These are phyloP conservation scores for Flexamia atlantica DNA, from an alignment of 2,888 invertebrate species.

Conservation along the genomic window DNA sequence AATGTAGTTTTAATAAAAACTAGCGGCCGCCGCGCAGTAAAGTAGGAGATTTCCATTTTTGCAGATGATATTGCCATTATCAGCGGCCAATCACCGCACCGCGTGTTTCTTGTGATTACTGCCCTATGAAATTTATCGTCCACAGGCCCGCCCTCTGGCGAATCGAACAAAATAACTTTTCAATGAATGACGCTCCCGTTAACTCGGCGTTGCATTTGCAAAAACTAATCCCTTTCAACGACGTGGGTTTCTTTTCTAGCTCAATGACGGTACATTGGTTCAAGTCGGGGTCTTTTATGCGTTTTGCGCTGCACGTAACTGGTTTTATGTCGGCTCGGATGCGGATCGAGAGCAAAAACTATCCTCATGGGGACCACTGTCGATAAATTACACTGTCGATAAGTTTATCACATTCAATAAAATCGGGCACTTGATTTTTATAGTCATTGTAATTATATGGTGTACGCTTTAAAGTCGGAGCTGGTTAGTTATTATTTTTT, in stretches of 20 bases:
- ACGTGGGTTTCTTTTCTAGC: slow-evolving; percentile 12
- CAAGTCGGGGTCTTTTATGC: too few relatives aligned
- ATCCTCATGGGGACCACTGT: too few relatives aligned
- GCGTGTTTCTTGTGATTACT: slow-evolving; percentile 32
- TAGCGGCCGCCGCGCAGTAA: slow-evolving; percentile 29
- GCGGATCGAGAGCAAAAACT: too few relatives aligned
- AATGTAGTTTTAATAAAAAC: slow-evolving; percentile 58
- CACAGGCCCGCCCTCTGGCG: neutral
- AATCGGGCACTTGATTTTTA: too few relatives aligned
- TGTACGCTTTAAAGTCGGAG: too few relatives aligned
- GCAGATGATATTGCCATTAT: slow-evolving; percentile 55
- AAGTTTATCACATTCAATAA: too few relatives aligned
- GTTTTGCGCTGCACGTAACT: too few relatives aligned
- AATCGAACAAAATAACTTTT: slow-evolving; percentile 39
- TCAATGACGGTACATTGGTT: too few relatives aligned
- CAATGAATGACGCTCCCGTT: slow-evolving; percentile 15
- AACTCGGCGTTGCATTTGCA: neutral
- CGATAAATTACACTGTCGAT: too few relatives aligned
- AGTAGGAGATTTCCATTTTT: slow-evolving; percentile 52
- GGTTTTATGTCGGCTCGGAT: too few relatives aligned
- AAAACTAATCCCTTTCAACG: slow-evolving; percentile 15
- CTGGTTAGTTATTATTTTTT: too few relatives aligned
- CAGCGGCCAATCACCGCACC: slow-evolving; percentile 35
- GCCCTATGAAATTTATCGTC: slow-evolving; percentile 48
- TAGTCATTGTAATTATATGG: too few relatives aligned